Percentiles rank a stretch among this genome's conserved stretches.
Evolutionary conservation across 92 coral and sea anemone genomes (phyloP).

Genomic region (Meandrina meandrites): DNA sequence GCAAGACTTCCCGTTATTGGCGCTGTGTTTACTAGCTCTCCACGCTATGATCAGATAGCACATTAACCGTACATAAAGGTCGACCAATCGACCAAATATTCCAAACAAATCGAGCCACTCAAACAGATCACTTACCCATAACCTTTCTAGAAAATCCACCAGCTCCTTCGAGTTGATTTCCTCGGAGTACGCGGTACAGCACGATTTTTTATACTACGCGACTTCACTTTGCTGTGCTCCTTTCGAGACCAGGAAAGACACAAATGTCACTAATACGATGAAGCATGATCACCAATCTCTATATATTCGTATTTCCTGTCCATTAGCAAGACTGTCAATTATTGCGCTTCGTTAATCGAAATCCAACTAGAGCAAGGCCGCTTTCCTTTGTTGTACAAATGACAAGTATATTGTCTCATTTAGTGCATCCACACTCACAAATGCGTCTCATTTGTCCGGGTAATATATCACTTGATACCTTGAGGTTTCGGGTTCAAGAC

Average conservation of each 20-base stretch:
- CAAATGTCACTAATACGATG: constrained; percentile 37
- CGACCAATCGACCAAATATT: constrained; percentile 23
- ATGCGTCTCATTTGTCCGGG: constrained; percentile 37
- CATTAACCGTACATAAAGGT: constrained; percentile 19
- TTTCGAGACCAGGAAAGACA: constrained; percentile 20
- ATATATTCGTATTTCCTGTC: constrained; percentile 54
- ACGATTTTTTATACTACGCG: background rate
- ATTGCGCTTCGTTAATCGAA: constrained; percentile 45
- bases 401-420: constrained; percentile 47
- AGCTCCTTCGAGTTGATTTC: background rate
- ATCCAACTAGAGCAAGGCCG: constrained; percentile 47
- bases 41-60: constrained; percentile 34
- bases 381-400: constrained; percentile 43
- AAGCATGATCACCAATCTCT: constrained; percentile 29
- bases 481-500: constrained; percentile 38
- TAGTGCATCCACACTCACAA: constrained; percentile 24
- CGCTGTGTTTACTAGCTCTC: constrained; percentile 45
- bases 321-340: constrained; percentile 52
- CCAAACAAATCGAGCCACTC: constrained; percentile 14
- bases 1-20: constrained; percentile 42
- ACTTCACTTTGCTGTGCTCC: background rate
- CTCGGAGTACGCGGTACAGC: background rate
- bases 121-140: constrained; percentile 30
- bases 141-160: background rate
- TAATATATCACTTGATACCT: constrained; percentile 39